A percentile compares a stretch with the other conserved stretches of the same genome.
Evolutionary conservation across 2,888 invertebrate genomes (phyloP).

Genomic region (Drosophila merina): DNA sequence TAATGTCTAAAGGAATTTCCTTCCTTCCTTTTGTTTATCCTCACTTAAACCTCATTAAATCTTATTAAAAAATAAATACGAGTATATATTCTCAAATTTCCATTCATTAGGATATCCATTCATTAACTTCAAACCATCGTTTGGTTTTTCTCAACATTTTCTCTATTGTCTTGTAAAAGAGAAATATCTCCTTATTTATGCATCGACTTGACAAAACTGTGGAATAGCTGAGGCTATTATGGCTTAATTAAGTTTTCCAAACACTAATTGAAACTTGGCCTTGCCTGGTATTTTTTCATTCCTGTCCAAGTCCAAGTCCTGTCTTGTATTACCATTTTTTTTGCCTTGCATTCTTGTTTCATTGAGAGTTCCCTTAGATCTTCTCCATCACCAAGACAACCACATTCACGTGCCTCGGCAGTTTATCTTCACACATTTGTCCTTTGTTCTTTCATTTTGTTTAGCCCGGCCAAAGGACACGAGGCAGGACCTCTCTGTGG

Average conservation of each 20-base stretch:
- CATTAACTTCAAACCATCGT: background rate
- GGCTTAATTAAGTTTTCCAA: constrained; percentile 67
- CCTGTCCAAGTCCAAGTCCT: background rate
- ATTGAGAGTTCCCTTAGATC: background rate
- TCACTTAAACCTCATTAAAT: too few relatives aligned
- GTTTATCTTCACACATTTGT: constrained; percentile 57
- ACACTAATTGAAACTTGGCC: constrained; percentile 70
- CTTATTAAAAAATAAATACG: background rate
- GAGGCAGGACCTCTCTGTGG: constrained; percentile 39
- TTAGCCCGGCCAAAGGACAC: constrained; percentile 50
- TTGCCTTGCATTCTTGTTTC: background rate
- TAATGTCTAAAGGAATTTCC: too few relatives aligned
- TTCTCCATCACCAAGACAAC: constrained; percentile 33
- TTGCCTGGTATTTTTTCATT: constrained; percentile 6
- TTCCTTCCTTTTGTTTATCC: too few relatives aligned
- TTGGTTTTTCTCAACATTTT: constrained; percentile 23
- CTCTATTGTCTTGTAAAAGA: background rate
- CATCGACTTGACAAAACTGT: constrained; percentile 36
- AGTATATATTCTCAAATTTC: background rate
- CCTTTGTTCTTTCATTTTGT: constrained; percentile 34
- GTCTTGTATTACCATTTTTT: background rate
- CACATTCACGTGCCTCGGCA: constrained; percentile 44
- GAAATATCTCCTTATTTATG: constrained; percentile 57
- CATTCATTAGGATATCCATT: background rate
- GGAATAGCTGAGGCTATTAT: constrained; percentile 41